Evolutionary conservation across 2,113 vertebrate genomes (phyloP), one percentile per base, ranked within the genome.

Genomic region (Ceratotherium simum): DNA sequence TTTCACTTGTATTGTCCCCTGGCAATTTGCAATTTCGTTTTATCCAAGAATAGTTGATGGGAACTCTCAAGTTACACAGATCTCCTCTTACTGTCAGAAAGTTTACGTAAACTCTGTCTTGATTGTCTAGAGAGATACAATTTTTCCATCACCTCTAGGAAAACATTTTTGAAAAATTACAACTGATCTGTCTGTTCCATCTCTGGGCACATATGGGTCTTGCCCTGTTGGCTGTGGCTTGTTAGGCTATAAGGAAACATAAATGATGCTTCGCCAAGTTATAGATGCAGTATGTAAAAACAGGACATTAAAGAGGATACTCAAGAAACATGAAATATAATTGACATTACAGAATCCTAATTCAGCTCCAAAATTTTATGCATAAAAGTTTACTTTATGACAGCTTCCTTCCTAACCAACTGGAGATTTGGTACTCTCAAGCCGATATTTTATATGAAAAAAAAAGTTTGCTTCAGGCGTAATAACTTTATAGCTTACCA

Each of bases 401-500:
- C 6, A 42, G 21, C 8, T 73, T 73, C 11, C 2, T 95, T 75
- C 51, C 13, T 96, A 79, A 97, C n/a, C 29, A 94, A 39, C 13
- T 87, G 4, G 6, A 86, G 16, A 75, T 48, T 81, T 96, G 36
- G 16, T 13, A 48, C 29, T 86, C 62, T 56, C 23, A 73, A 93
- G 56, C 10, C 42, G 90, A 64, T 86, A 83, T 79, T 75, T 93
- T 70, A 86, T 29, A 60, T 18, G 23, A 90, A n/a, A 92, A 92
- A 92, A 79, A 16, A 70, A 76, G n/a, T 90, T 79, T 70, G 29
- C 39, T 93, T 80, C 62, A 56, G 80, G 36, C 51, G 60, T 79
- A 93, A 13, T n/a, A 97, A 95, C 84, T 90, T 84, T 80, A 80
- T 70, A 56, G 51, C 4, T 92, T 80, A 65, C 0, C 11, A 76